Percentiles rank a stretch among this genome's conserved stretches.
Conservation (phyloP, 2,113 vertebrate species). For the Petromus typicus region DNA sequence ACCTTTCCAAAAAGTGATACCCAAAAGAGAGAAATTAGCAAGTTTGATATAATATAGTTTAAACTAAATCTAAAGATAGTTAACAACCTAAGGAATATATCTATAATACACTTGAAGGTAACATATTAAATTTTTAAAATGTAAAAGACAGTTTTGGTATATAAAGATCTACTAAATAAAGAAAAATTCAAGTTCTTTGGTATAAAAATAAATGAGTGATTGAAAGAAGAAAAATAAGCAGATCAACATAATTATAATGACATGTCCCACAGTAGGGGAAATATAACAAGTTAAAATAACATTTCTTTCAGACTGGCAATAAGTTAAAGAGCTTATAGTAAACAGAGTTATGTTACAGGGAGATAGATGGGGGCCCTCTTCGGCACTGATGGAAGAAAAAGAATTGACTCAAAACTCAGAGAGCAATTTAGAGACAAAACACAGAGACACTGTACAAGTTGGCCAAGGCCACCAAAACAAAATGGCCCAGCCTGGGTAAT, state of each 20-base stretch:
- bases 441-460: not conserved
- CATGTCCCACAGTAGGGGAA: not conserved
- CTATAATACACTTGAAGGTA: not conserved
- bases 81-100: not conserved
- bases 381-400: not conserved
- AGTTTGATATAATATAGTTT: not conserved
- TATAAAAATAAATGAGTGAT: slow-evolving; percentile 32
- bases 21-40: not conserved
- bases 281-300: not conserved
- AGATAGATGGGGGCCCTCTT: not conserved
- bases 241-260: not conserved
- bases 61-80: slow-evolving; percentile 9
- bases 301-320: not conserved
- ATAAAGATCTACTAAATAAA: slow-evolving; percentile 44
- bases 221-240: slow-evolving; percentile 19
- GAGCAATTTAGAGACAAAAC: not conserved
- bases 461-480: not conserved
- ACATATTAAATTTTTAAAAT: slow-evolving; percentile 9
- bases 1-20: not conserved
- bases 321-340: not conserved
- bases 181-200: not conserved
- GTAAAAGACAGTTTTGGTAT: not conserved
- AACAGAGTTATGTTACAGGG: not conserved
- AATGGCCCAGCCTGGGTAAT: not conserved
- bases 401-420: not conserved